Evolutionary conservation across 2,888 invertebrate genomes (phyloP).

Genomic region (Eristalis tenax): DNA sequence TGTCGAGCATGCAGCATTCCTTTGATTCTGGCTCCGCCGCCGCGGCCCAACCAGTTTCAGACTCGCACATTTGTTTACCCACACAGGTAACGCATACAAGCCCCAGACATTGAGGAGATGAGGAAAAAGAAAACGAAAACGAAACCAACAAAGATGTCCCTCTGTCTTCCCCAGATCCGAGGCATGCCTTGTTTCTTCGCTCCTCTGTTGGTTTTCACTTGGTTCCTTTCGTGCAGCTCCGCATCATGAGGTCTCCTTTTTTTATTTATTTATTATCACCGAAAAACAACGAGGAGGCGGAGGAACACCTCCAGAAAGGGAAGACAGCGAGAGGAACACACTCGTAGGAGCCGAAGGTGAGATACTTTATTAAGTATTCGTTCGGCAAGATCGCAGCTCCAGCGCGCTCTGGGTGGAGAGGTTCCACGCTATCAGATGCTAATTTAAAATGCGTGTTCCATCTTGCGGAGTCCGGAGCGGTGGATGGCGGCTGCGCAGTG

Average conservation of each 20-base stretch:
- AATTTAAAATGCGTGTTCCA: slow-evolving; percentile 53
- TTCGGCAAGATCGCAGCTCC: slow-evolving; percentile 1
- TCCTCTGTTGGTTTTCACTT: neutral
- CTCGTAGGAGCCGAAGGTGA: slow-evolving; percentile 32
- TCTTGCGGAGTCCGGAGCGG: neutral
- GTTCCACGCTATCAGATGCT: slow-evolving; percentile 47
- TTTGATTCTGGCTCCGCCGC: neutral
- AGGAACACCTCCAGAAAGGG: slow-evolving; percentile 36
- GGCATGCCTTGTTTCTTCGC: neutral
- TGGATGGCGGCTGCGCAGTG: neutral
- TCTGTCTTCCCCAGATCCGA: neutral
- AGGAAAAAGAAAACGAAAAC: neutral
- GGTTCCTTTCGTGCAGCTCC: neutral
- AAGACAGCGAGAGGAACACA: slow-evolving; percentile 7
- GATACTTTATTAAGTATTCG: slow-evolving; percentile 57
- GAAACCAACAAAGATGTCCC: neutral
- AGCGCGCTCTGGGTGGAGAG: neutral
- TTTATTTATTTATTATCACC: slow-evolving; percentile 61
- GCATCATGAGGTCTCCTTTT: slow-evolving; percentile 16
- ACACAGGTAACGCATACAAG: neutral
- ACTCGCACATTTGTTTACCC: neutral
- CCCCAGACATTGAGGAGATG: neutral
- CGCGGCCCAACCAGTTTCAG: neutral
- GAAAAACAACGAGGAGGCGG: slow-evolving; percentile 54
- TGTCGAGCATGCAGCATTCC: neutral